A percentile compares a stretch with the other conserved stretches of the same genome.
These are phyloP conservation scores for Ovibos moschatus DNA, from an alignment of 2,113 vertebrate species.

Conservation along the genomic window DNA sequence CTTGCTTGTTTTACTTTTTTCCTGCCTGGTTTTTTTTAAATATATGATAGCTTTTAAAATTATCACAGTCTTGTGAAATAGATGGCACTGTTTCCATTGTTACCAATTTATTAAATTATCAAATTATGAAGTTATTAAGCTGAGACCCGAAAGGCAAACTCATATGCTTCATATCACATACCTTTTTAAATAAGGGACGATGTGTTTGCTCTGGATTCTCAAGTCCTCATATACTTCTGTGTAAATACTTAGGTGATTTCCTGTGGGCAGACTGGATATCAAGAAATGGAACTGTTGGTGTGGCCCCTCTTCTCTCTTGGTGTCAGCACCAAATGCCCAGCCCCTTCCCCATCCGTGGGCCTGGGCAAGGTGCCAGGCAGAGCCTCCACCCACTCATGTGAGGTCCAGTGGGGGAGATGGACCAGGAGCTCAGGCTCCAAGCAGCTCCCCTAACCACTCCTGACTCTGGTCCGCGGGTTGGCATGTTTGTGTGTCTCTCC, in stretches of 20 bases:
- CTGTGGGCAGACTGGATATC: background rate
- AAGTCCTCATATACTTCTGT: background rate
- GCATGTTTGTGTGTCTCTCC: background rate
- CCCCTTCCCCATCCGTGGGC: background rate
- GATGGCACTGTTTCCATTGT: background rate
- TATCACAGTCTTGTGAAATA: background rate
- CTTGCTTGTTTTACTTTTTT: background rate
- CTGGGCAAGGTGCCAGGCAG: background rate
- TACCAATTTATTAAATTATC: background rate
- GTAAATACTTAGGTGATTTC: background rate
- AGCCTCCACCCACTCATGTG: background rate
- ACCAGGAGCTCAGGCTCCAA: background rate
- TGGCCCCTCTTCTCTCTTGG: background rate
- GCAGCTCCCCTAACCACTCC: background rate
- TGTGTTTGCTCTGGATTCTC: background rate
- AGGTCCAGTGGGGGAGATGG: background rate
- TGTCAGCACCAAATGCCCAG: background rate
- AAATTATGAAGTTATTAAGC: background rate
- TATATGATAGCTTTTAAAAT: background rate
- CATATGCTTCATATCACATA: background rate
- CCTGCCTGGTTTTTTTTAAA: background rate
- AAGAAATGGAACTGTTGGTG: background rate
- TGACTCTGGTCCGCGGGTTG: accelerated
- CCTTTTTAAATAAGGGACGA: background rate
- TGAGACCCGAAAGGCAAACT: background rate